Base-by-base conservation (phyloP, 1,140 invertebrate species). In the Microplitis mediator region DNA sequence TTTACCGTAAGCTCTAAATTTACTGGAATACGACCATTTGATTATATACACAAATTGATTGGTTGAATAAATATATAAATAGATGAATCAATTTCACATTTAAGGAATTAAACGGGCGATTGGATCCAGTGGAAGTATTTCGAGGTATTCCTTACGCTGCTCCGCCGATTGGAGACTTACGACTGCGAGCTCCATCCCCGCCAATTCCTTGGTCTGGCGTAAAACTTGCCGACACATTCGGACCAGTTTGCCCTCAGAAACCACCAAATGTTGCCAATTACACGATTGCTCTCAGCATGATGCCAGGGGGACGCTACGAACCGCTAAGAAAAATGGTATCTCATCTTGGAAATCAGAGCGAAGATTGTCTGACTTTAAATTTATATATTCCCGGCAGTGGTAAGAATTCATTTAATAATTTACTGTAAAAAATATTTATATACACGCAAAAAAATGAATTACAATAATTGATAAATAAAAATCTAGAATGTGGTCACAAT, bases 351-450 rank as follows among this genome's bases (percentile, higher is more conserved):
- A 93, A 95, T 80, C 94, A 96, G 84, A 94, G 91, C 85, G 95
- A 97, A 86, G 95, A 97, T 86, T 97, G 96, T 83, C 90, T 97
- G 54, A 94, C 93, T 82, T 89, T 97, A 75, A 97, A 97, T 83
- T 91, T 97, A 68, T 96, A 95, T 82, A 93, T 95, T 70, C 95
- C 95, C 71, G 92, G 91, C 86, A 92, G 91, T 87, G 93, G 93
- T 94, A 80, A 91, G 91, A 87, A 58, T 69, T 51, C 61, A 68
- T 76, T 50, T 4, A 68, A 9, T 50, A 16, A 50, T 23, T 4
- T 9, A 51, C 45, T 66, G 50, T 52, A 52, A 68, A 8, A 4
- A 52, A 68, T 16, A 61, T 45, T 31, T 3, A 32, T 50, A 34
- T 51, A 58, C 13, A 62, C 8, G n/a, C n/a, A n/a, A n/a, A n/a